phyloP scores from a whole-genome alignment of 2,797 vertebrate genomes.

The Esox lucius region DNA sequence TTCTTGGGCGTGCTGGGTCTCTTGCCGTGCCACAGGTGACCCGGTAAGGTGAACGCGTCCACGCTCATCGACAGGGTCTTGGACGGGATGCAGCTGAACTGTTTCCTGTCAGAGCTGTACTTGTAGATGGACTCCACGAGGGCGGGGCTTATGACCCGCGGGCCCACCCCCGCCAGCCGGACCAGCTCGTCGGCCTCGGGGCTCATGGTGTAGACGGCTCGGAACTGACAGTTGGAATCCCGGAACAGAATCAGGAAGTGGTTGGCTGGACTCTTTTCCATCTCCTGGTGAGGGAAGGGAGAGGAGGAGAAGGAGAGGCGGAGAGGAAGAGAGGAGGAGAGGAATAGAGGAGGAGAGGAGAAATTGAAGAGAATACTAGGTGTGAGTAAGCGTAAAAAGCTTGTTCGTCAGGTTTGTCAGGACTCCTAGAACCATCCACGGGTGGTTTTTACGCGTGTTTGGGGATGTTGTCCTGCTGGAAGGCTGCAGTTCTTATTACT shows the following conservation, averaged over 20 bases:
- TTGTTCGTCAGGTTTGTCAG: too few species aligned
- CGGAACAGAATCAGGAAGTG: slow-evolving; percentile 93
- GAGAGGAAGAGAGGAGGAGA: not conserved
- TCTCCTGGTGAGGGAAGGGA: slow-evolving; percentile 72
- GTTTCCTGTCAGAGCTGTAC: slow-evolving; percentile 92
- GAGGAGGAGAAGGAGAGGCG: not conserved
- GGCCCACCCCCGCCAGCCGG: slow-evolving; percentile 82
- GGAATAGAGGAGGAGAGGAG: not conserved
- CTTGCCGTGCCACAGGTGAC: slow-evolving; percentile 86
- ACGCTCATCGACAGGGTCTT: slow-evolving; percentile 91
- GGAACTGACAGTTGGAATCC: slow-evolving; percentile 88
- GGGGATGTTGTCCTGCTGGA: too few species aligned
- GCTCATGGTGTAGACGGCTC: slow-evolving; percentile 83
- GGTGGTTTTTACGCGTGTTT: too few species aligned
- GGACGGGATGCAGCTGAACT: slow-evolving; percentile 88
- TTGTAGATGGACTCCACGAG: slow-evolving; percentile 90
- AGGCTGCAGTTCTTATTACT: too few species aligned
- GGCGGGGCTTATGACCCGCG: slow-evolving; percentile 71
- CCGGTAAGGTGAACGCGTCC: slow-evolving; percentile 89
- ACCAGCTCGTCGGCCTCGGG: slow-evolving; percentile 81
- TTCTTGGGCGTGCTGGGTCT: slow-evolving; percentile 76
- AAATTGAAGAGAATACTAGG: not conserved
- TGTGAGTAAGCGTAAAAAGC: too few species aligned
- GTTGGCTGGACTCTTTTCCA: slow-evolving; percentile 88
- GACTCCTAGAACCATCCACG: too few species aligned